Percentiles rank a stretch among this genome's conserved stretches.
These are phyloP conservation scores for Dicrostonyx torquatus DNA, from an alignment of 2,797 vertebrate species.

Conservation along the genomic window DNA sequence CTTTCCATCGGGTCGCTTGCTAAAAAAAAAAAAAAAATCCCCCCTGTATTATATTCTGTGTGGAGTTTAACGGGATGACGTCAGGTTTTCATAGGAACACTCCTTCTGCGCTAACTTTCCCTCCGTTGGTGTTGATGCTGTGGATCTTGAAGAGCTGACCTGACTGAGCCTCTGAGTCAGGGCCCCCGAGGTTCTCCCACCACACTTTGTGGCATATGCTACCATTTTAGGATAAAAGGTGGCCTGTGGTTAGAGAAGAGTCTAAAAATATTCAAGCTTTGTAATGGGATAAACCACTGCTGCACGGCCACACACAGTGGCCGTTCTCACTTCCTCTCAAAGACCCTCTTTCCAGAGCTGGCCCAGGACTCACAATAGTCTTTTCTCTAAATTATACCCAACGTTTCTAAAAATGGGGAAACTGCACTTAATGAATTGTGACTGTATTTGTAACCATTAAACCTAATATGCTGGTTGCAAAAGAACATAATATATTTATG, in stretches of 20 bases:
- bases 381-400: not conserved
- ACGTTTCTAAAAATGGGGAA: slow-evolving; percentile 43
- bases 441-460: slow-evolving; percentile 12
- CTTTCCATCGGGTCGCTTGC: slow-evolving; percentile 68
- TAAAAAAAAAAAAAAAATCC: slow-evolving; percentile 74
- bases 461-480: not conserved
- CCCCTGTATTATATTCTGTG: slow-evolving; percentile 56
- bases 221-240: not conserved
- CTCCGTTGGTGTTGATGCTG: slow-evolving; percentile 18
- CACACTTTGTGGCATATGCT: slow-evolving; percentile 28
- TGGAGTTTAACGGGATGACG: slow-evolving; percentile 70
- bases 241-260: not conserved
- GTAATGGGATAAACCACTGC: not conserved
- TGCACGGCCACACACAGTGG: not conserved
- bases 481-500: not conserved
- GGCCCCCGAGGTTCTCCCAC: not conserved
- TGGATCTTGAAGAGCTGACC: slow-evolving; percentile 17
- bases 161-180: slow-evolving; percentile 32
- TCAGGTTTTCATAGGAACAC: slow-evolving; percentile 56
- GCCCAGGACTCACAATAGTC: not conserved
- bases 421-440: not conserved
- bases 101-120: not conserved
- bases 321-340: not conserved
- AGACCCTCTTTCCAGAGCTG: not conserved
- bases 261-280: not conserved